Evolutionary conservation across 1,140 invertebrate genomes (phyloP).

Genomic region (Drosophila leontia): DNA sequence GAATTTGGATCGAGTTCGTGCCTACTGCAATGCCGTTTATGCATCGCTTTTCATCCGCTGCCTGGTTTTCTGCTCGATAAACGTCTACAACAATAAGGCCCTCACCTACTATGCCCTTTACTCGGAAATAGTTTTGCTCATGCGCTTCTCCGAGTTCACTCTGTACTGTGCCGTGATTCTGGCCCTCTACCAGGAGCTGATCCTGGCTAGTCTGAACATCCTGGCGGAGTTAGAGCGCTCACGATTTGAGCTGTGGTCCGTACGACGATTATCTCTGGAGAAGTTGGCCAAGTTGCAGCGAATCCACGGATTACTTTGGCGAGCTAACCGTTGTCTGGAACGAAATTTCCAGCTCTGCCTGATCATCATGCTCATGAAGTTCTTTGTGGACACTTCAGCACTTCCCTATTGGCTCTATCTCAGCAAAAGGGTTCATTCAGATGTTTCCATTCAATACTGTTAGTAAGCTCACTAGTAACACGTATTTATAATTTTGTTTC

Average conservation of each 20-base stretch:
- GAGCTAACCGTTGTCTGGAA: slow-evolving; percentile 42
- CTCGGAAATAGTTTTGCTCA: slow-evolving; percentile 51
- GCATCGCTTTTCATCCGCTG: background rate
- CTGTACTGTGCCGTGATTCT: slow-evolving; percentile 42
- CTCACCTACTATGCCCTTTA: slow-evolving; percentile 40
- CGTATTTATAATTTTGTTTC: background rate
- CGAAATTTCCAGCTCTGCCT: slow-evolving; percentile 52
- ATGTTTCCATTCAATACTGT: slow-evolving; percentile 16
- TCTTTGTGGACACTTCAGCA: slow-evolving; percentile 43
- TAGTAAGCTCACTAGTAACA: slow-evolving; percentile 3
- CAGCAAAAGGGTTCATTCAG: background rate
- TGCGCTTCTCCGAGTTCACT: slow-evolving; percentile 44
- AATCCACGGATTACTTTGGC: slow-evolving; percentile 52
- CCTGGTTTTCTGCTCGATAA: background rate
- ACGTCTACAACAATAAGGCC: slow-evolving; percentile 1
- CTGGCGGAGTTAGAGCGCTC: slow-evolving; percentile 37
- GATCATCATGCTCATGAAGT: slow-evolving; percentile 34
- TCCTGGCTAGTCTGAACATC: background rate
- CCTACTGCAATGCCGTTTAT: slow-evolving; percentile 44
- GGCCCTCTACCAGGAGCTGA: slow-evolving; percentile 49
- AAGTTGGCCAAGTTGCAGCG: slow-evolving; percentile 33
- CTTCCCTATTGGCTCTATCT: slow-evolving; percentile 65
- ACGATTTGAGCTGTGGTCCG: slow-evolving; percentile 19
- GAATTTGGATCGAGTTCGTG: slow-evolving; percentile 12
- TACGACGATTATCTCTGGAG: slow-evolving; percentile 22